Base-by-base conservation (phyloP, 2,888 invertebrate species). In the Seira sanloemensis region DNA sequence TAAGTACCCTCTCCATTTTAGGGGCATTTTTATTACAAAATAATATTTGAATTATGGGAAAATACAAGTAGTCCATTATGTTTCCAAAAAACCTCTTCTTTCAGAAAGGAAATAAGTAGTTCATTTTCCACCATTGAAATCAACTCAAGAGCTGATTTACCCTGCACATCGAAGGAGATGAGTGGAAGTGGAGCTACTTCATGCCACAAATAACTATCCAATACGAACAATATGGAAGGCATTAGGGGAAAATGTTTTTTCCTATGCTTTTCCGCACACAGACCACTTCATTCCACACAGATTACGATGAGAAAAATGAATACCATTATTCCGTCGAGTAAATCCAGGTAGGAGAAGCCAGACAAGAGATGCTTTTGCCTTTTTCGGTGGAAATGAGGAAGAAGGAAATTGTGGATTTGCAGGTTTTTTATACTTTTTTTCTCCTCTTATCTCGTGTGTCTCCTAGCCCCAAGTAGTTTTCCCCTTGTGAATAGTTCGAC, bases 341-440 rank as follows among this genome's bases (percentile, higher is more conserved):
- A 50, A 16, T 50, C 50, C 21, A 62, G 21, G 21, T 62, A 62
- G 21, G 23, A 21, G 62, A 62, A 62, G 62, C 62, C 62, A 62
- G 9, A n/a, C n/a, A n/a, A 16, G 12, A 2, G 50, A 62, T 62
- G 62, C 62, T 5, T 16, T 23, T n/a, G 21, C 21, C n/a, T 50
- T 50, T 50, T 50, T 50, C n/a, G 12, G 50, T 50, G 16, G 62
- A 21, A 62, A 2, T 2, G 19, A 62, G 62, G 62, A 62, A 62
- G 62, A 62, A 62, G 62, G 62, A 62, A 62, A 23, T n/a, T 62
- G 62, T 62, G 62, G 62, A 62, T 62, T 62, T 23, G 16, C 16
- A 50, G 50, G 50, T 18, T 50, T 50, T 50, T 50, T 50, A 12
- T 37, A 37, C 12, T 50, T 2, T 50, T 50, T 50, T 50, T n/a